phyloP scores from a whole-genome alignment of 2,113 vertebrate species.

The Microcebus ravelobensis region DNA sequence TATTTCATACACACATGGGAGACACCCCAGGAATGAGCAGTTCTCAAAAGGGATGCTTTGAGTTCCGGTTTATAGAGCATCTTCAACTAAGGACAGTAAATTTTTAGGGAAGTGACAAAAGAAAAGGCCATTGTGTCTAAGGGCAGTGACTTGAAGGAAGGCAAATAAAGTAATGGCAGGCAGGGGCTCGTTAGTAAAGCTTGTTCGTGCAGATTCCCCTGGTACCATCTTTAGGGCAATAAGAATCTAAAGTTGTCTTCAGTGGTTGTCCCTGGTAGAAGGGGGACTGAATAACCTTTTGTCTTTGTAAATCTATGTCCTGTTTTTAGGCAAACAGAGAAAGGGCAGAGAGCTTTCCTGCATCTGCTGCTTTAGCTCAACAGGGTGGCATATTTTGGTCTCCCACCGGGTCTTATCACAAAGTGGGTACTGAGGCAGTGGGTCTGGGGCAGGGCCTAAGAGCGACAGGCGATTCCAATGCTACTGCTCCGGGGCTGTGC shows the following conservation, averaged over 20 bases:
- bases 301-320: background rate
- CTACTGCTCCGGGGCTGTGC: background rate
- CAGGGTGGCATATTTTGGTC: background rate
- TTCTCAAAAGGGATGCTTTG: background rate
- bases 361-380: background rate
- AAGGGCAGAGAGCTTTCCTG: background rate
- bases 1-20: background rate
- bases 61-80: background rate
- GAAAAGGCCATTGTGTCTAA: background rate
- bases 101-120: background rate
- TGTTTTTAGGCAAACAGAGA: background rate
- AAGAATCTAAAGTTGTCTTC: background rate
- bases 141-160: background rate
- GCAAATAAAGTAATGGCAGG: background rate
- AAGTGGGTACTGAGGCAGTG: background rate
- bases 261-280: background rate
- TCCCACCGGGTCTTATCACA: background rate
- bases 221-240: fast-evolving
- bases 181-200: background rate
- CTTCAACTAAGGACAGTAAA: background rate
- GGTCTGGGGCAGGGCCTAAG: no score
- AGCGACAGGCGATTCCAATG: background rate
- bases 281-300: background rate
- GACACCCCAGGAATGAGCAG: background rate
- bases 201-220: background rate